Evolutionary conservation across 2,113 vertebrate species (phyloP).

Genomic region (Hippopotamus amphibius): DNA sequence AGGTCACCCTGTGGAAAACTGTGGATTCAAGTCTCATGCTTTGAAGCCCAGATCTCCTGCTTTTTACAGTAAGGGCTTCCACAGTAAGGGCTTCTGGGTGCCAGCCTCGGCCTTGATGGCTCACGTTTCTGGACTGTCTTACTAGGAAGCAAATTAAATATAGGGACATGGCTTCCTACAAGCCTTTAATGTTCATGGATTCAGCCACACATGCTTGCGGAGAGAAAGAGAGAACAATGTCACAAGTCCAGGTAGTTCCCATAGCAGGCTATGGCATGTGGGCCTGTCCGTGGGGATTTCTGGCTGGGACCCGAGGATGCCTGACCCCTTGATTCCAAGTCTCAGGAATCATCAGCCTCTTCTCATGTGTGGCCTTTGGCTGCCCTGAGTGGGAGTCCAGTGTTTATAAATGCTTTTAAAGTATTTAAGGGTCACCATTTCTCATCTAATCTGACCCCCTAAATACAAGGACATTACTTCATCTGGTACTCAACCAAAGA

Average conservation of each 20-base stretch:
- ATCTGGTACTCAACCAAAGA: not conserved
- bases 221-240: not conserved
- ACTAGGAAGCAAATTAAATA: not conserved
- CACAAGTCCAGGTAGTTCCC: accelerated
- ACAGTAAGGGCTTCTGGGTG: not conserved
- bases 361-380: not conserved
- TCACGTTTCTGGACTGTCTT: not conserved
- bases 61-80: not conserved
- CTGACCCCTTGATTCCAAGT: not conserved
- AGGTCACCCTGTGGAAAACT: not conserved
- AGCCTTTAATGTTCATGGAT: not conserved
- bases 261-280: not conserved
- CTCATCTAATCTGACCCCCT: not conserved
- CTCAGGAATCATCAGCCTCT: not conserved
- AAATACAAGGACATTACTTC: not conserved
- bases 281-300: not conserved
- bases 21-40: not conserved
- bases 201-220: not conserved
- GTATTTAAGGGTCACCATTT: not conserved
- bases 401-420: not conserved
- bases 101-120: not conserved
- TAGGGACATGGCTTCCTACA: not conserved
- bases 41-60: not conserved
- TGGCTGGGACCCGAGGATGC: not conserved
- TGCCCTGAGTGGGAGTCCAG: not conserved